Conservation (phyloP, 2,113 vertebrate species). For the Neopipo cinnamomea region DNA sequence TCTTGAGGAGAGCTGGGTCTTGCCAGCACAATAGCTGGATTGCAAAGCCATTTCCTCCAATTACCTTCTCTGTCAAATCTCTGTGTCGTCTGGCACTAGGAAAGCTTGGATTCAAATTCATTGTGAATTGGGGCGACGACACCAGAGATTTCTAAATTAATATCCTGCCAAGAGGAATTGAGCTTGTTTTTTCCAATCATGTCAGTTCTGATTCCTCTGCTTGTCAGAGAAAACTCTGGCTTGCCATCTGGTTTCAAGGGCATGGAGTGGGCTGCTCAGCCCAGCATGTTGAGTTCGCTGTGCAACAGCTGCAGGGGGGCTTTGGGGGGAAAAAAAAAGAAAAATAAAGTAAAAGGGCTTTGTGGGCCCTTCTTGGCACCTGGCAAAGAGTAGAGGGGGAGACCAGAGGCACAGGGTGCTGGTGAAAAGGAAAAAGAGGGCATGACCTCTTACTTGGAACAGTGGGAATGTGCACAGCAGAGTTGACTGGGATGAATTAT, state of each 20-base stretch:
- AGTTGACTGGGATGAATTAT: background rate
- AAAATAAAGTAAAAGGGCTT: background rate
- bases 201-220: constrained; percentile 41
- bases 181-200: background rate
- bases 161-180: constrained; percentile 49
- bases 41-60: constrained; percentile 55
- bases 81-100: background rate
- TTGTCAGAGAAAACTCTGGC: background rate
- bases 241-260: constrained; percentile 12
- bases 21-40: constrained; percentile 54
- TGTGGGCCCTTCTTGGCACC: background rate
- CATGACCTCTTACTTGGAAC: background rate
- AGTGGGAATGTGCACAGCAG: background rate
- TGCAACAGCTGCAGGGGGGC: background rate
- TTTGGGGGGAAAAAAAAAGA: accelerated
- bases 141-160: constrained; percentile 53
- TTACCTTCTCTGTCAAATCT: constrained; percentile 58
- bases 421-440: background rate
- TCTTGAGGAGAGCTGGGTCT: constrained; percentile 21
- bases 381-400: background rate
- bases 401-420: background rate
- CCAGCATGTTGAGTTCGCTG: background rate
- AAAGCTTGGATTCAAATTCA: constrained; percentile 14
- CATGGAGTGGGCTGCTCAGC: background rate
- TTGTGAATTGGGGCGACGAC: background rate